Conservation (phyloP, 2,113 vertebrate species). For the Alexandromys fortis region DNA sequence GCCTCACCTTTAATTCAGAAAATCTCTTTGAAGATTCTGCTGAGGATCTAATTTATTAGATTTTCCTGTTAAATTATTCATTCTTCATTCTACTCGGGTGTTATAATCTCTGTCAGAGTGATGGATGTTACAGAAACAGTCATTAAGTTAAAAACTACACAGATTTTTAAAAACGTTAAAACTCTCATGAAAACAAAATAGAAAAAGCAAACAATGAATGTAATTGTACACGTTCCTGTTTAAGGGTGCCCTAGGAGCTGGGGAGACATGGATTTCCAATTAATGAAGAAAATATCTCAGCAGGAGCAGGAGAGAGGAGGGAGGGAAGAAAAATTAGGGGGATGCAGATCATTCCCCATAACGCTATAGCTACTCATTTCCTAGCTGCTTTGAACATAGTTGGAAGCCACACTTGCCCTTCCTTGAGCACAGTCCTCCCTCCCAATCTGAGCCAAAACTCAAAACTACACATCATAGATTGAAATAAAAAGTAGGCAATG, state of each 20-base stretch:
- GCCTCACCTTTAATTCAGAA: constrained; percentile 68
- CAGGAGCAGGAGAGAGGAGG: too few species aligned
- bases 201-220: constrained; percentile 11
- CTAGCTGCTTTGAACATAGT: background rate
- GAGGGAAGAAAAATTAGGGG: too few species aligned
- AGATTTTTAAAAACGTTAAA: constrained; percentile 38
- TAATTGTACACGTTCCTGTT: constrained; percentile 12
- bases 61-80: constrained; percentile 78
- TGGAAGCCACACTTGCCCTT: background rate
- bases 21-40: constrained; percentile 67
- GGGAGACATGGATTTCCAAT: background rate
- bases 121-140: constrained; percentile 71
- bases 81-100: constrained; percentile 61
- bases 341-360: background rate
- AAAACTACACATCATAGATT: background rate
- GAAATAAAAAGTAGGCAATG: constrained; percentile 31
- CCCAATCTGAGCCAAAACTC: background rate
- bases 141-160: constrained; percentile 68
- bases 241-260: background rate
- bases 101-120: constrained; percentile 70
- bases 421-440: background rate
- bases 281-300: constrained; percentile 32
- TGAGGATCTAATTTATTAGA: constrained; percentile 58
- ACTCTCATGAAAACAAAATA: constrained; percentile 16
- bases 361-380: background rate